phyloP scores from a whole-genome alignment of 2,888 invertebrate genomes.

The Mactromeris polynyma region DNA sequence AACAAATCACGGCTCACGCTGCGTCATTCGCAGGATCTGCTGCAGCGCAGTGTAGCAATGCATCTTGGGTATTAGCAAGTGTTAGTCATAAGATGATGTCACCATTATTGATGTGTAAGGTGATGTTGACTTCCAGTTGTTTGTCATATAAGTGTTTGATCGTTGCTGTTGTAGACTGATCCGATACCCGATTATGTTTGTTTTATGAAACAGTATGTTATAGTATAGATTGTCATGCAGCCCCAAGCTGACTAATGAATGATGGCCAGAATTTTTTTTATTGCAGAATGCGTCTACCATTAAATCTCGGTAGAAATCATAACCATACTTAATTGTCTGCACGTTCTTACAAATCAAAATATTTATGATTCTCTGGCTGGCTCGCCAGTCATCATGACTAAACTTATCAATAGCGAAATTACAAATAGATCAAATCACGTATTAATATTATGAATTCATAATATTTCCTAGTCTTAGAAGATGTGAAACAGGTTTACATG shows the following conservation, averaged over 20 bases:
- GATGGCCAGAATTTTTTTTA: not conserved
- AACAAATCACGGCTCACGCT: not conserved
- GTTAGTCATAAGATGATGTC: conserved; percentile 12
- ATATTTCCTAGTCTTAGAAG: not conserved
- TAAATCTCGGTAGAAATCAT: not conserved
- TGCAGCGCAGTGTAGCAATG: not conserved
- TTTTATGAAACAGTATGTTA: not conserved
- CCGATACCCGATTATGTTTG: not conserved
- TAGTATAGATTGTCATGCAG: not conserved
- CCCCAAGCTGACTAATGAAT: not conserved
- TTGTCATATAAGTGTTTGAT: not conserved
- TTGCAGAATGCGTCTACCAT: conserved; percentile 7
- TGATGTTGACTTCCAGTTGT: not conserved
- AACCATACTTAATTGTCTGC: not conserved
- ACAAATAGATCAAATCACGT: not conserved
- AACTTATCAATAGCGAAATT: not conserved
- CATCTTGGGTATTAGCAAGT: not conserved
- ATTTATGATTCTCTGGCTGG: not conserved
- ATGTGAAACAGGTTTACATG: not conserved
- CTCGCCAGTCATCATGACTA: not conserved
- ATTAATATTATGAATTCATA: not conserved
- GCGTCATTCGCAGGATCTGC: not conserved
- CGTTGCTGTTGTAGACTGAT: not conserved
- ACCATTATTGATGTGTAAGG: not conserved
- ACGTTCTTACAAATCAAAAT: not conserved